These are phyloP conservation scores for Danio aesculapii DNA, from an alignment of 2,797 vertebrate genomes.

Conservation along the genomic window DNA sequence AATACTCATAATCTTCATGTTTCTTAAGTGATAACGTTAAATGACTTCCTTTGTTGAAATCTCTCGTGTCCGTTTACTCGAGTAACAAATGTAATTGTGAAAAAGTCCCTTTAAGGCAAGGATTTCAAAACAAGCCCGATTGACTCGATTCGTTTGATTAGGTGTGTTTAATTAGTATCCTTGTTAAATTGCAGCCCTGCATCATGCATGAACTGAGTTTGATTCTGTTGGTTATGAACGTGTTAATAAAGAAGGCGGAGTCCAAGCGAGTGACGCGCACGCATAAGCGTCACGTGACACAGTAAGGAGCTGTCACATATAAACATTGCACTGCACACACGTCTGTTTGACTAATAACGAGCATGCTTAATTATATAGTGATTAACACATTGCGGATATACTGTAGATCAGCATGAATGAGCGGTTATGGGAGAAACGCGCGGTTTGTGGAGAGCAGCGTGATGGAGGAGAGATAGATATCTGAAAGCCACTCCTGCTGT, in stretches of 20 bases:
- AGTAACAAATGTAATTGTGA: no score
- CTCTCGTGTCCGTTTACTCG: no score
- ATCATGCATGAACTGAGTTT: no score
- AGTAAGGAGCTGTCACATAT: constrained; percentile 16
- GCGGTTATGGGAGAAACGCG: background rate
- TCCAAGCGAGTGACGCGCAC: background rate
- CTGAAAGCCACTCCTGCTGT: constrained; percentile 24
- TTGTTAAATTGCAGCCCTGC: no score
- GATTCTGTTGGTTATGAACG: background rate
- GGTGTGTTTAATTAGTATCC: no score
- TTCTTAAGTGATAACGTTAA: no score
- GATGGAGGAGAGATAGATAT: constrained; percentile 23
- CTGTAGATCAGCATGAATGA: background rate
- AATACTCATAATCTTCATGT: no score
- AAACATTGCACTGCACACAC: constrained; percentile 35
- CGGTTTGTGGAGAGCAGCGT: background rate
- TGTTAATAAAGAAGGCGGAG: constrained; percentile 46
- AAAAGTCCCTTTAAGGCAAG: no score
- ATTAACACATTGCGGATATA: background rate
- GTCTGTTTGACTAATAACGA: background rate
- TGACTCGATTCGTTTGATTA: no score
- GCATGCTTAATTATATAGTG: background rate
- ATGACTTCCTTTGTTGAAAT: no score
- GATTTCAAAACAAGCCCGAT: no score
- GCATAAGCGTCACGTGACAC: constrained; percentile 35